Evolutionary conservation across 2,113 vertebrate species (phyloP).

Genomic region (Phrynosoma blainvillii): DNA sequence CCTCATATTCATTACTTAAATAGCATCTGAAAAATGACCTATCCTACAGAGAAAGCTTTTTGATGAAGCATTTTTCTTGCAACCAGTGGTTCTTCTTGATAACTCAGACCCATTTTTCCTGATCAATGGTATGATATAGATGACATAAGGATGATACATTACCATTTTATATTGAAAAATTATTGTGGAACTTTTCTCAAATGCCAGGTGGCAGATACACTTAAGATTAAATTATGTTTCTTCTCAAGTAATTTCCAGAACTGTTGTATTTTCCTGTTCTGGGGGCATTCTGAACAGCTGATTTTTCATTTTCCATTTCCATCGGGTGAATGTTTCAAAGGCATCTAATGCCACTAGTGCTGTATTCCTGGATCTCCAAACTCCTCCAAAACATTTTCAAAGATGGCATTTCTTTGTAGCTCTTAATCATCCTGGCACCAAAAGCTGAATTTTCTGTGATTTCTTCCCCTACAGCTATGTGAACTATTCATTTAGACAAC

Average conservation of each 20-base stretch:
- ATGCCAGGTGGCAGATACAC: background rate
- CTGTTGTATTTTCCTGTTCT: background rate
- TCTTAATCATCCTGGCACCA: background rate
- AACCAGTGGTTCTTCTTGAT: background rate
- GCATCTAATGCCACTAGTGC: background rate
- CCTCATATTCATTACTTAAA: background rate
- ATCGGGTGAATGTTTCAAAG: background rate
- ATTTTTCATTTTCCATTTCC: background rate
- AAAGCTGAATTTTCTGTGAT: background rate
- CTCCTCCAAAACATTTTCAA: background rate
- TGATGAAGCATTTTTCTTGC: background rate
- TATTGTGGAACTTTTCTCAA: background rate
- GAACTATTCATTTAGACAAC: background rate
- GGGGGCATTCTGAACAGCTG: background rate
- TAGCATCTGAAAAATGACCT: background rate
- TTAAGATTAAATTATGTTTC: background rate
- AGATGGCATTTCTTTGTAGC: background rate
- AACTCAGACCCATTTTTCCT: background rate
- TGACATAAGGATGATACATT: background rate
- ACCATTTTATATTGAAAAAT: slow-evolving; percentile 16
- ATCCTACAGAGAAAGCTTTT: background rate
- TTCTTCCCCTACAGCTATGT: background rate
- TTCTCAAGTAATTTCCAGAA: background rate
- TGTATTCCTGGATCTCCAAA: background rate
- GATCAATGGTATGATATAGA: background rate